These are phyloP conservation scores for Drosophila suboccidentalis DNA, from an alignment of 2,888 invertebrate genomes.

Conservation along the genomic window DNA sequence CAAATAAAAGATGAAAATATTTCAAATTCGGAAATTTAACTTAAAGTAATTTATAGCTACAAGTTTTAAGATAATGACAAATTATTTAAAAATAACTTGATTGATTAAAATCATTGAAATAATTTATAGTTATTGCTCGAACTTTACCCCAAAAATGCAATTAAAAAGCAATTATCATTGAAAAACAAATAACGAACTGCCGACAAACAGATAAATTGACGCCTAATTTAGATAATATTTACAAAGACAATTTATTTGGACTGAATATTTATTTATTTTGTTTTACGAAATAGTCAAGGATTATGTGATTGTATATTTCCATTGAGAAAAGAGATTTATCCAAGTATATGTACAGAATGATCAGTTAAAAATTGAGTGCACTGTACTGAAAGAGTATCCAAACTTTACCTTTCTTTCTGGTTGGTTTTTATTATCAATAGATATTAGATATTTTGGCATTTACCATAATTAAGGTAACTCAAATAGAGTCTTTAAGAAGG, in stretches of 20 bases:
- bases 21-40: not conserved
- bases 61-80: not conserved
- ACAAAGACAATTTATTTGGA: too few species aligned
- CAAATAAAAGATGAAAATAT: constrained; percentile 2
- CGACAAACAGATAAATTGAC: not conserved
- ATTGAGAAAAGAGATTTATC: too few species aligned
- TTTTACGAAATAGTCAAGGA: too few species aligned
- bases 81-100: not conserved
- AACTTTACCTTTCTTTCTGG: too few species aligned
- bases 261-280: too few species aligned
- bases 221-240: too few species aligned
- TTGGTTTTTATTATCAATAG: too few species aligned
- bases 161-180: constrained; percentile 5
- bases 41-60: not conserved
- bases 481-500: not conserved
- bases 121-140: too few species aligned
- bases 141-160: not conserved
- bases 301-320: too few species aligned
- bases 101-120: not conserved
- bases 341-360: too few species aligned
- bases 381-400: too few species aligned
- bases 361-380: too few species aligned
- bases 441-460: not conserved
- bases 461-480: not conserved
- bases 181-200: constrained; percentile 1